phyloP scores from a whole-genome alignment of 2,797 vertebrate species.

The Psittacula echo region DNA sequence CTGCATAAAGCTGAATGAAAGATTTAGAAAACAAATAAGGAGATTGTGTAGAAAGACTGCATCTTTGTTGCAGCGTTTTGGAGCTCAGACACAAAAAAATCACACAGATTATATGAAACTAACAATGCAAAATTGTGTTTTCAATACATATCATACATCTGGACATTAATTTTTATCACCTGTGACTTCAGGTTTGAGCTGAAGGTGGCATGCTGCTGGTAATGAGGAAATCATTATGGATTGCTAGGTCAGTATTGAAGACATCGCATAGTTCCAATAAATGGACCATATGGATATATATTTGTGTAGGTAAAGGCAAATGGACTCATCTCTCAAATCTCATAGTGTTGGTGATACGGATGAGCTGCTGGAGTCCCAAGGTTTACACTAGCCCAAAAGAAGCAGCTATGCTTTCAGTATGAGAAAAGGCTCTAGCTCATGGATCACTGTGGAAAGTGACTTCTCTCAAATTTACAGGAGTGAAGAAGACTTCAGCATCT shows the following conservation, averaged over 20 bases:
- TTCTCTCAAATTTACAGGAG: not conserved
- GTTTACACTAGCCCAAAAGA: not conserved
- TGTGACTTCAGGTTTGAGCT: not conserved
- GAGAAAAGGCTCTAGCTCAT: not conserved
- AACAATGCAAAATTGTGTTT: constrained; percentile 3
- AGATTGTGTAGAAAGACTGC: constrained; percentile 47
- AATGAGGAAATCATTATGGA: not conserved
- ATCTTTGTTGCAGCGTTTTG: constrained; percentile 35
- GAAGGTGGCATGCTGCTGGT: not conserved
- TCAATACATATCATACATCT: not conserved
- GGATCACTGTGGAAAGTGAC: not conserved
- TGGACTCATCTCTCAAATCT: not conserved
- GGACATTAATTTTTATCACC: not conserved
- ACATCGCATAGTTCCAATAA: not conserved
- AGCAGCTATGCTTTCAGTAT: not conserved
- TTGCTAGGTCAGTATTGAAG: not conserved
- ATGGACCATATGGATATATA: not conserved
- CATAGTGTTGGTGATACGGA: too few species aligned
- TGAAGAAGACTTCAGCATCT: not conserved
- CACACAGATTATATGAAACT: not conserved
- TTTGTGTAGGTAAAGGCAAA: not conserved
- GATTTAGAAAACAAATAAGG: constrained; percentile 46
- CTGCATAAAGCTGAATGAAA: constrained; percentile 60
- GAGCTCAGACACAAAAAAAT: constrained; percentile 49
- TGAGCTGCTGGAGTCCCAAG: not conserved